Percentiles rank a stretch among this genome's conserved stretches.
Conservation (phyloP, 2,113 vertebrate genomes). For the Petroica traversi region DNA sequence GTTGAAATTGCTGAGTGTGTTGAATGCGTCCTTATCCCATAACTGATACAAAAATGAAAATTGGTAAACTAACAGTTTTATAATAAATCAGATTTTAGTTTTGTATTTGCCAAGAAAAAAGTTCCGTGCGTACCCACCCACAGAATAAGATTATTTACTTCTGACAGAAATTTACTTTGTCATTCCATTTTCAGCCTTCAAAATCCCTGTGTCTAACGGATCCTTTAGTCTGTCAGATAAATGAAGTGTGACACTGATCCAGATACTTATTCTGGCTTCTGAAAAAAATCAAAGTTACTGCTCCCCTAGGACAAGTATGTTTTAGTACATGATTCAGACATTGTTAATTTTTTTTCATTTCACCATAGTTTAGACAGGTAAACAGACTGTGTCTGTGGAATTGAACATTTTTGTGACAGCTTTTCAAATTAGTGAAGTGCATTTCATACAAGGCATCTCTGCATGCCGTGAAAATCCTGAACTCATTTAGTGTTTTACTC, state of each 20-base stretch:
- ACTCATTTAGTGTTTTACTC: background rate
- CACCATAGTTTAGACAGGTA: background rate
- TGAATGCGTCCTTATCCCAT: background rate
- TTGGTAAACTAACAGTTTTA: background rate
- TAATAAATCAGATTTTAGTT: background rate
- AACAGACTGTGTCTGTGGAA: constrained; percentile 35
- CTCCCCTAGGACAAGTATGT: background rate
- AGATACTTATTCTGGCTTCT: background rate
- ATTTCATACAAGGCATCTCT: background rate
- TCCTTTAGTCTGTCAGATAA: background rate
- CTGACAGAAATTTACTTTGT: background rate
- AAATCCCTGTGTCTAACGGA: background rate
- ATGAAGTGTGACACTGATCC: background rate
- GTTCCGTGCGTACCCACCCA: background rate
- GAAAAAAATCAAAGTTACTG: background rate
- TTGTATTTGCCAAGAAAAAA: background rate
- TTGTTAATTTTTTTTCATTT: background rate
- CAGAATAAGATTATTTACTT: background rate
- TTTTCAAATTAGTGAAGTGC: constrained; percentile 18
- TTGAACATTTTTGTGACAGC: background rate
- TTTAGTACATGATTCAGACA: constrained; percentile 1
- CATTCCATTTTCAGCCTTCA: constrained; percentile 10
- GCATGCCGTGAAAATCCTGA: background rate
- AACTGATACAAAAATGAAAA: background rate
- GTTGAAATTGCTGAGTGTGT: background rate